These are phyloP conservation scores for Papilio machaon DNA, from an alignment of 1,140 invertebrate species.

Conservation along the genomic window DNA sequence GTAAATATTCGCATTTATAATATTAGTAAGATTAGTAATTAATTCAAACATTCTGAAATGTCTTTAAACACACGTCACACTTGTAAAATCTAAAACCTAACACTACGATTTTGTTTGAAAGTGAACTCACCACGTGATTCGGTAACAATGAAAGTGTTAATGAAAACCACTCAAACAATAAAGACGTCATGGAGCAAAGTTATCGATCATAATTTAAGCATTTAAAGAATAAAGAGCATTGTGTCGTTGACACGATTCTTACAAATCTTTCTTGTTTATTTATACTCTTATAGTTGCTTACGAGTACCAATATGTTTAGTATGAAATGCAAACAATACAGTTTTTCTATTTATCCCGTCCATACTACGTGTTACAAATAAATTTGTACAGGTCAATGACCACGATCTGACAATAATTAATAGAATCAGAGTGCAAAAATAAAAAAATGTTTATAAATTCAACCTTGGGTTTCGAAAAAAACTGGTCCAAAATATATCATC, in stretches of 20 bases:
- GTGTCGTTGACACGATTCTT: constrained; percentile 26
- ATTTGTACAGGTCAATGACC: not conserved
- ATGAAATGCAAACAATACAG: not conserved
- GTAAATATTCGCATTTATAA: too few relatives aligned
- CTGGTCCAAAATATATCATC: too few relatives aligned
- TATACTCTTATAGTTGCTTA: not conserved
- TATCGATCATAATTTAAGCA: constrained; percentile 34
- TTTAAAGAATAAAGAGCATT: constrained; percentile 31
- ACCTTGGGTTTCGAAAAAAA: not conserved
- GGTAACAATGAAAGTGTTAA: not conserved
- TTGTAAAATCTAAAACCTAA: not conserved
- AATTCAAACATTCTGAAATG: not conserved
- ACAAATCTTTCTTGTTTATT: constrained; percentile 16
- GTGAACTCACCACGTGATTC: not conserved
- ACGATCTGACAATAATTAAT: not conserved
- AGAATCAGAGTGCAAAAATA: not conserved
- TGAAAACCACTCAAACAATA: constrained; percentile 32
- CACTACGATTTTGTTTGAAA: not conserved
- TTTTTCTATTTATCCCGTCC: not conserved
- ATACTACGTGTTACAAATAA: too few relatives aligned
- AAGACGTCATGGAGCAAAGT: constrained; percentile 25
- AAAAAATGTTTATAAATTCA: too few relatives aligned
- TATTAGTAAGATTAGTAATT: not conserved
- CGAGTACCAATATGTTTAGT: not conserved
- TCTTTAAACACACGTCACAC: not conserved